Percentiles rank a stretch among this genome's conserved stretches.
These are phyloP conservation scores for Columba guinea DNA, from an alignment of 2,797 vertebrate genomes.

Conservation along the genomic window DNA sequence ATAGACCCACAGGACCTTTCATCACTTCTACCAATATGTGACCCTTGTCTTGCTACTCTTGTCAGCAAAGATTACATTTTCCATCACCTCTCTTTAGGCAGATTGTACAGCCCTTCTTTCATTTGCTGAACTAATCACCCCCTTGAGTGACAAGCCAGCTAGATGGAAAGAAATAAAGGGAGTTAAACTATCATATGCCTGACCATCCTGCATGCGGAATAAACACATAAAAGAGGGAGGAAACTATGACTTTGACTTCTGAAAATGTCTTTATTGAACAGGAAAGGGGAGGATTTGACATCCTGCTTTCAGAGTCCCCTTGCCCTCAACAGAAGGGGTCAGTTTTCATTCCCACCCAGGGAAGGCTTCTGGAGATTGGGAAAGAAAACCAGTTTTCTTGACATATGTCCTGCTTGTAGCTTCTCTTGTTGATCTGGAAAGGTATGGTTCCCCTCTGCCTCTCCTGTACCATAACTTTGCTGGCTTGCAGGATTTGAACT, in stretches of 20 bases:
- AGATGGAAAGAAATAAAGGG: background rate
- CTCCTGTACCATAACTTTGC: background rate
- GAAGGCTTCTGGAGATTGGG: background rate
- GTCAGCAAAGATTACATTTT: conserved; percentile 13
- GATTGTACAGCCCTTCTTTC: background rate
- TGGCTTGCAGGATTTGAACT: background rate
- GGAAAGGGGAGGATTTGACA: background rate
- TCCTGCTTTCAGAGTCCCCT: background rate
- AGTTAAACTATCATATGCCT: background rate
- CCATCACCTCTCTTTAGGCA: background rate
- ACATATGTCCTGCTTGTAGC: background rate
- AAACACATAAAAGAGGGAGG: background rate
- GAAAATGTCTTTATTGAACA: background rate
- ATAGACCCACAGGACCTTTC: conserved; percentile 19
- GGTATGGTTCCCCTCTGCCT: background rate
- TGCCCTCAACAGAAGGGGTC: background rate
- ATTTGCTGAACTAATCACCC: background rate
- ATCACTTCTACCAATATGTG: background rate
- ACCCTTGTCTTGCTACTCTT: background rate
- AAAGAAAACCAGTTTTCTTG: background rate
- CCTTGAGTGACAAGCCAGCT: background rate
- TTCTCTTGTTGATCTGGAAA: background rate
- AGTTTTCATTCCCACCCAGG: background rate
- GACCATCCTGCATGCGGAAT: background rate
- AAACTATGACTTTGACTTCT: background rate